Conservation (phyloP, 2,888 invertebrate species). For the Drosophila pseudotalamancana region DNA sequence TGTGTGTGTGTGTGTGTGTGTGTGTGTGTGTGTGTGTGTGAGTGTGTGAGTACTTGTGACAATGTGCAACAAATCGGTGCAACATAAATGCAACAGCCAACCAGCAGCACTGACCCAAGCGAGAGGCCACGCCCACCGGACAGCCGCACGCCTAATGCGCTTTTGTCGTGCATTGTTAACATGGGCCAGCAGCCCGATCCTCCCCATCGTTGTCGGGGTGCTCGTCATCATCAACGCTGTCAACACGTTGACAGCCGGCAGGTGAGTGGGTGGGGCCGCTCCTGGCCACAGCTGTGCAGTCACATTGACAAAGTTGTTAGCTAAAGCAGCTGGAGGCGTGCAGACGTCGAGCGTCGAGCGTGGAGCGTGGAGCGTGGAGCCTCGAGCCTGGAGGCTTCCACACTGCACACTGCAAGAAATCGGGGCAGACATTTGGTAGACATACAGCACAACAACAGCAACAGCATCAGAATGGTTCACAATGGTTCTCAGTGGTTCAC, state of each 20-base stretch:
- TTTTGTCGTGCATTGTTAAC: conserved; percentile 72
- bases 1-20: background rate
- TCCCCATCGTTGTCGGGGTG: conserved; percentile 32
- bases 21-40: too few relatives aligned
- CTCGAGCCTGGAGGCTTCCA: background rate
- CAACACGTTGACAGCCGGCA: conserved; percentile 63
- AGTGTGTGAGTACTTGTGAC: conserved; percentile 34
- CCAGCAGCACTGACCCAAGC: conserved; percentile 31
- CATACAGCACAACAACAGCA: background rate
- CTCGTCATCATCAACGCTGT: conserved; percentile 65
- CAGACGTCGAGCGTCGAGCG: too few relatives aligned
- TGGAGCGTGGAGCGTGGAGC: too few relatives aligned
- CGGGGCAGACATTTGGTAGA: background rate
- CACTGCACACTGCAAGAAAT: conserved; percentile 10
- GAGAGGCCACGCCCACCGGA: conserved; percentile 21
- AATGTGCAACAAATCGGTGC: conserved; percentile 74
- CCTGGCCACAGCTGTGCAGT: conserved; percentile 47
- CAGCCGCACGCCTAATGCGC: conserved; percentile 66
- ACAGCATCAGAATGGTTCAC: background rate
- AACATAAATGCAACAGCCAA: conserved; percentile 60
- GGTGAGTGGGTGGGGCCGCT: conserved; percentile 36
- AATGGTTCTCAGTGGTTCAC: background rate
- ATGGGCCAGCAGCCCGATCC: conserved; percentile 25
- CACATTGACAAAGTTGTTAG: conserved; percentile 69
- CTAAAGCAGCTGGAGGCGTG: conserved; percentile 10